A percentile compares a stretch with the other conserved stretches of the same genome.
phyloP scores from a whole-genome alignment of 2,113 vertebrate genomes.

The Camelus bactrianus region DNA sequence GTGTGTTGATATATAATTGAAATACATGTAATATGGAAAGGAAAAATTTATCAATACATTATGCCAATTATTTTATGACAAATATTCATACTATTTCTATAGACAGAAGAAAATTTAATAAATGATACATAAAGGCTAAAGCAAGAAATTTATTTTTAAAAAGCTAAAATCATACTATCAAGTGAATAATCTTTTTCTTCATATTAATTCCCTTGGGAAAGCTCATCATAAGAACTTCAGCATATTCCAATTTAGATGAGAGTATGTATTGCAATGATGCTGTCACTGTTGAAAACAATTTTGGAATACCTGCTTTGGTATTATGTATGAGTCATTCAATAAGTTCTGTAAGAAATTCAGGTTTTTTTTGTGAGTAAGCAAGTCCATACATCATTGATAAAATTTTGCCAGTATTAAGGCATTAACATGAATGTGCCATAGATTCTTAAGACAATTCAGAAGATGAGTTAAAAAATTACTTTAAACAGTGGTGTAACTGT shows the following conservation, averaged over 20 bases:
- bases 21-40: slow-evolving; percentile 55
- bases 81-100: slow-evolving; percentile 60
- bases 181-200: slow-evolving; percentile 25
- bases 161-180: slow-evolving; percentile 36
- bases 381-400: background rate
- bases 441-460: background rate
- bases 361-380: background rate
- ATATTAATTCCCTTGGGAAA: background rate
- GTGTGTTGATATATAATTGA: slow-evolving; percentile 77
- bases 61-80: slow-evolving; percentile 67
- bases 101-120: slow-evolving; percentile 30
- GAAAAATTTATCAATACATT: slow-evolving; percentile 80
- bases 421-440: background rate
- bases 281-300: background rate
- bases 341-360: background rate
- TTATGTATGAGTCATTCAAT: background rate
- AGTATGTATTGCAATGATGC: background rate
- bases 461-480: background rate
- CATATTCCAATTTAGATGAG: background rate
- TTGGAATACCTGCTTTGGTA: background rate
- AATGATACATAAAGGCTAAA: slow-evolving; percentile 48
- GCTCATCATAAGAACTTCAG: background rate
- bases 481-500: background rate
- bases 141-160: slow-evolving; percentile 1
- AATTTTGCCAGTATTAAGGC: background rate